Evolutionary conservation across 2,888 invertebrate genomes (phyloP).

Genomic region (Ectobius pallidus): DNA sequence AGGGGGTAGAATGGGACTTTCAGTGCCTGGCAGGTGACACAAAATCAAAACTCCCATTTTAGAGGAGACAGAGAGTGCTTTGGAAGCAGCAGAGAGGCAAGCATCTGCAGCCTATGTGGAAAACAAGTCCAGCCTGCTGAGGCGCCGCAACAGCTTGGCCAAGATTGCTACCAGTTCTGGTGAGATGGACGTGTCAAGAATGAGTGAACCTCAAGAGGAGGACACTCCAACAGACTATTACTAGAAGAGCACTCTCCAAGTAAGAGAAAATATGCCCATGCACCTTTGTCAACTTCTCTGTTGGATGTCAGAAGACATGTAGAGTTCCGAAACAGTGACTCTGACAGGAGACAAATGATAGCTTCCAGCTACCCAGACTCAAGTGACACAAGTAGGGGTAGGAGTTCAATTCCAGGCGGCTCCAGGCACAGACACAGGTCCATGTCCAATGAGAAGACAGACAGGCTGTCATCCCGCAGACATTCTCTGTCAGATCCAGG

Average conservation of each 20-base stretch:
- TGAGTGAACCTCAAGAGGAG: not conserved
- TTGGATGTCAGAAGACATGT: not conserved
- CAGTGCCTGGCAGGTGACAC: slow-evolving; percentile 35
- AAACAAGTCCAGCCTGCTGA: slow-evolving; percentile 42
- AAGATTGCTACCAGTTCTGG: slow-evolving; percentile 23
- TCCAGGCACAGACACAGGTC: not conserved
- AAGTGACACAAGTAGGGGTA: not conserved
- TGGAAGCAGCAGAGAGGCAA: slow-evolving; percentile 41
- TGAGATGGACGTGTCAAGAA: slow-evolving; percentile 15
- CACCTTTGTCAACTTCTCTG: not conserved
- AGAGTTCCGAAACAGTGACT: not conserved
- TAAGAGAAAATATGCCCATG: not conserved
- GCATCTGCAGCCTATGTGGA: slow-evolving; percentile 38
- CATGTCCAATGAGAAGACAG: not conserved
- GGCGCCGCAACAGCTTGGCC: slow-evolving; percentile 34
- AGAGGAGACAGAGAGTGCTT: slow-evolving; percentile 49
- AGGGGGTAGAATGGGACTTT: not conserved
- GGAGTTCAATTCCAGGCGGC: not conserved
- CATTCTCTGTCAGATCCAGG: slow-evolving; percentile 18
- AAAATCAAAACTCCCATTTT: slow-evolving; percentile 50
- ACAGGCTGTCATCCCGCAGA: not conserved
- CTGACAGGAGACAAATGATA: not conserved
- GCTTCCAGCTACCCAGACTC: not conserved
- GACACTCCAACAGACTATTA: slow-evolving; percentile 29
- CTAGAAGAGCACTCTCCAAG: slow-evolving; percentile 27